Evolutionary conservation across 1,140 invertebrate species (phyloP).

Genomic region (Andrena cerasifolii): DNA sequence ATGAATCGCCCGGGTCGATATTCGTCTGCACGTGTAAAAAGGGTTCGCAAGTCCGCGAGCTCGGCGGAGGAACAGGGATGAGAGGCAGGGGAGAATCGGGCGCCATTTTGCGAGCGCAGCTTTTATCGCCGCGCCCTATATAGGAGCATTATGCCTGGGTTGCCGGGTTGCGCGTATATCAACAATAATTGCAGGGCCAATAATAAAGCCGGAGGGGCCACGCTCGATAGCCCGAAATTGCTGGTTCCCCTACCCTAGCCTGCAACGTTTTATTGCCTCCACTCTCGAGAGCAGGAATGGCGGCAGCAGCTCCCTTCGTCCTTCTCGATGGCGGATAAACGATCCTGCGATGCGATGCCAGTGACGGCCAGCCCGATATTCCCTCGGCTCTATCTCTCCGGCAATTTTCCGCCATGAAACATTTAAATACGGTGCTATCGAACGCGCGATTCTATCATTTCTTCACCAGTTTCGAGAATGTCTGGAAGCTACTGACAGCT

Average conservation of each 20-base stretch:
- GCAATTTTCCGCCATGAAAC: neutral
- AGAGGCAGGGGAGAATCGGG: constrained; percentile 34
- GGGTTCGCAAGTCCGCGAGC: neutral
- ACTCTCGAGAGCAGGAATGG: constrained; percentile 70
- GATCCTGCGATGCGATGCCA: constrained; percentile 73
- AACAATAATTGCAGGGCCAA: constrained; percentile 82
- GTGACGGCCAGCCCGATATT: neutral
- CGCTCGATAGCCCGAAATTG: constrained; percentile 75
- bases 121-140: constrained; percentile 73
- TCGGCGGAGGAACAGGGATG: neutral
- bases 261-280: constrained; percentile 61
- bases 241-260: constrained; percentile 74
- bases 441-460: no score
- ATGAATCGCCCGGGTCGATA: no score
- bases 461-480: no score
- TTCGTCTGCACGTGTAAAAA: no score
- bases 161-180: constrained; percentile 79
- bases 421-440: no score
- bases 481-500: no score
- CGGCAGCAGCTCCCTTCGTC: constrained; percentile 75
- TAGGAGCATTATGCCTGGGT: constrained; percentile 72
- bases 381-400: no score
- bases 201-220: constrained; percentile 80
- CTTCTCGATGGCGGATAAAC: constrained; percentile 80
- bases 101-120: constrained; percentile 70